phyloP scores from a whole-genome alignment of 2,888 invertebrate species.

The Drosophila formosana region DNA sequence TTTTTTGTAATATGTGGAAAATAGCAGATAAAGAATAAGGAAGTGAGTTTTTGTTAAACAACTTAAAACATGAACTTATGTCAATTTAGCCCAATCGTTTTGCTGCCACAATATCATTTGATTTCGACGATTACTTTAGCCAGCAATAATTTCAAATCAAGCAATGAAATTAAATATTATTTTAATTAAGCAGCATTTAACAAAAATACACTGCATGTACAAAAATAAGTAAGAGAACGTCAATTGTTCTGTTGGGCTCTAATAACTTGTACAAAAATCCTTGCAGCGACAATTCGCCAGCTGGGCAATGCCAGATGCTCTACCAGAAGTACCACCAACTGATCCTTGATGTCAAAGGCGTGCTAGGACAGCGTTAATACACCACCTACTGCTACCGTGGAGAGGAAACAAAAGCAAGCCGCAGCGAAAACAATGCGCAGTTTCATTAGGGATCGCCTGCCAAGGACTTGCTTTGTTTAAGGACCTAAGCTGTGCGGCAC shows the following conservation, averaged over 20 bases:
- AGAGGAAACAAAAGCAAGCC: neutral
- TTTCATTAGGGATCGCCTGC: constrained; percentile 61
- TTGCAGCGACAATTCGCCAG: constrained; percentile 9
- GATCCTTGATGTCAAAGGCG: constrained; percentile 59
- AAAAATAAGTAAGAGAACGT: neutral
- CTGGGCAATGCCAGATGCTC: constrained; percentile 41
- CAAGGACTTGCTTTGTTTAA: constrained; percentile 44
- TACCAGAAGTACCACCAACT: constrained; percentile 27
- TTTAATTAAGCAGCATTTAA: too few relatives aligned
- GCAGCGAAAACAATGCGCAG: constrained; percentile 36
- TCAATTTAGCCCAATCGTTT: too few relatives aligned
- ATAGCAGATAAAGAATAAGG: too few relatives aligned
- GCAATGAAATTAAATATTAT: too few relatives aligned
- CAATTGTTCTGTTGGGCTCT: neutral
- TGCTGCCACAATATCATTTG: too few relatives aligned
- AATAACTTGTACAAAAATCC: neutral
- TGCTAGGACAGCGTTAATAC: constrained; percentile 61
- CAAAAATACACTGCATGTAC: neutral
- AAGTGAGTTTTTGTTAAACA: too few relatives aligned
- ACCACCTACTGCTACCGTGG: constrained; percentile 73
- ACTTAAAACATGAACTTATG: too few relatives aligned
- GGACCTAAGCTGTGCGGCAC: constrained; percentile 37
- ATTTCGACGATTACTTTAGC: too few relatives aligned
- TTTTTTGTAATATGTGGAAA: too few relatives aligned
- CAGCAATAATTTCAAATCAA: too few relatives aligned